A percentile compares a stretch with the other conserved stretches of the same genome.
These are phyloP conservation scores for Nemotelus nigrinus DNA, from an alignment of 2,888 invertebrate species.

Conservation along the genomic window DNA sequence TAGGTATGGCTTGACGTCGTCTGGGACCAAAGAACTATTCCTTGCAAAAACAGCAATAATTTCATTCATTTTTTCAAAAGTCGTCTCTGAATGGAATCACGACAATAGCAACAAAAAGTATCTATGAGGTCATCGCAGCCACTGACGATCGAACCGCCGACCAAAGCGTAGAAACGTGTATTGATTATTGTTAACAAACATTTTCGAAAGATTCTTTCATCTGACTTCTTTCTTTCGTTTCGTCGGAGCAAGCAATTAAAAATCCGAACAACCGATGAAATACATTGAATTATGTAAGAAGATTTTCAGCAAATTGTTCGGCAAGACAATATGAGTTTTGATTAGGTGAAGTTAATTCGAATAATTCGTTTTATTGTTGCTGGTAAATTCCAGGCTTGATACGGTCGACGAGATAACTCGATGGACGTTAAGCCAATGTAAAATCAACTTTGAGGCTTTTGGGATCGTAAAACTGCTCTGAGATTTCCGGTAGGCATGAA, in stretches of 20 bases:
- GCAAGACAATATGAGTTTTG: neutral
- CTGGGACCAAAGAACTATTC: too few relatives aligned
- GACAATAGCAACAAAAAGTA: neutral
- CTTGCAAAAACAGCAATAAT: neutral
- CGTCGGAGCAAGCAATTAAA: neutral
- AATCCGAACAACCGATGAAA: neutral
- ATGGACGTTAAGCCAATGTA: too few relatives aligned
- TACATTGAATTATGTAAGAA: neutral
- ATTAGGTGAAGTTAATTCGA: neutral
- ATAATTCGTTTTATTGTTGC: too few relatives aligned
- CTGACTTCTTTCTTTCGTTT: too few relatives aligned
- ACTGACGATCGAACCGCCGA: neutral
- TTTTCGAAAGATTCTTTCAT: neutral
- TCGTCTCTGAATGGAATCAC: slow-evolving; percentile 7
- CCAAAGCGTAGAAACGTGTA: neutral
- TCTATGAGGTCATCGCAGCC: slow-evolving; percentile 10
- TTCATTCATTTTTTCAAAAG: slow-evolving; percentile 15
- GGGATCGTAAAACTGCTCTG: too few relatives aligned
- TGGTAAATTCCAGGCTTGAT: too few relatives aligned
- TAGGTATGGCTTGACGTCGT: neutral
- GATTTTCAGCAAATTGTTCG: neutral
- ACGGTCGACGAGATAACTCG: too few relatives aligned
- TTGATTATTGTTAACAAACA: slow-evolving; percentile 10
- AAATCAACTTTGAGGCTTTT: too few relatives aligned
- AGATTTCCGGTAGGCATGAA: too few relatives aligned